phyloP scores from a whole-genome alignment of 1,140 invertebrate genomes.

The Dendroctonus valens region DNA sequence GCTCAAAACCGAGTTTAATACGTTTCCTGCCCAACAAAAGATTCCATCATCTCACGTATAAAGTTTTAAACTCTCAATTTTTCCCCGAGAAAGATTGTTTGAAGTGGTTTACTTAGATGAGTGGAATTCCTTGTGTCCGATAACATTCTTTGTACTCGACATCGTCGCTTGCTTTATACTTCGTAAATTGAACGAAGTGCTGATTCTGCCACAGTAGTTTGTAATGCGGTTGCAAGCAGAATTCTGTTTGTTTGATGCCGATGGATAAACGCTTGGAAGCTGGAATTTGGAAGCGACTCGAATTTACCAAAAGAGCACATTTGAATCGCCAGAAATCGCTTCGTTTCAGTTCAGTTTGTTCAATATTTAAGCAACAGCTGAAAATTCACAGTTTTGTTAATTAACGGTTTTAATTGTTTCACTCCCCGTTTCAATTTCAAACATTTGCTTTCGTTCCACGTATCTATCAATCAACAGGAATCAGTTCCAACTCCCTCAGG shows the following conservation, averaged over 20 bases:
- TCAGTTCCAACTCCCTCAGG: too few species aligned
- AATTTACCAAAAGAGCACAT: too few species aligned
- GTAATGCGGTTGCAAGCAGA: neutral
- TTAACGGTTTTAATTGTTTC: too few species aligned
- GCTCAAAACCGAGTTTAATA: neutral
- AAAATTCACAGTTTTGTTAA: too few species aligned
- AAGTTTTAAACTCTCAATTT: constrained; percentile 18
- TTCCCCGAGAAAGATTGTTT: constrained; percentile 8
- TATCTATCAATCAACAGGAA: too few species aligned
- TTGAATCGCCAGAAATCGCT: too few species aligned
- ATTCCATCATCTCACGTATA: constrained; percentile 8
- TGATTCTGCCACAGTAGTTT: neutral
- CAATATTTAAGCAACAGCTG: too few species aligned
- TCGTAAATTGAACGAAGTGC: constrained; percentile 9
- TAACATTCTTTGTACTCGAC: constrained; percentile 4
- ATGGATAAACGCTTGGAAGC: too few species aligned
- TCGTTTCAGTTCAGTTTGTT: too few species aligned
- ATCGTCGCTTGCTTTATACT: constrained; percentile 9
- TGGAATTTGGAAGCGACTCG: too few species aligned
- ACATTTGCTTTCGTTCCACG: too few species aligned
- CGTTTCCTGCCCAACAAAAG: neutral
- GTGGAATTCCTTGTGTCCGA: constrained; percentile 8
- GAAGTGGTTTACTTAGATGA: constrained; percentile 12
- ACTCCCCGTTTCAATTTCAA: too few species aligned
- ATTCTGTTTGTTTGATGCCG: neutral